phyloP scores from a whole-genome alignment of 2,888 invertebrate genomes.

The Harpalus rufipes region DNA sequence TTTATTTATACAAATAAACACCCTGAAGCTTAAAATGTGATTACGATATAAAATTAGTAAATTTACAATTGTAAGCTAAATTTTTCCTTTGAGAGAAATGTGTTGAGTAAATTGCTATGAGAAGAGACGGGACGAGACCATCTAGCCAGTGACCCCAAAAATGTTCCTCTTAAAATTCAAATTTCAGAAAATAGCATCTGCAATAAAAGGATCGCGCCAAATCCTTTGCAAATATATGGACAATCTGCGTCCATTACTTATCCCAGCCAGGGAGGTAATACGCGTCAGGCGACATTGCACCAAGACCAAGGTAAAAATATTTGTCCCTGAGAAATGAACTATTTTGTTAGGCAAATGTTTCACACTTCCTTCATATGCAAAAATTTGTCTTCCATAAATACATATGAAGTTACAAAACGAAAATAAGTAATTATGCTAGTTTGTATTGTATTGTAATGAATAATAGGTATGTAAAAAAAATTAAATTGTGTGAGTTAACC shows the following conservation, averaged over 20 bases:
- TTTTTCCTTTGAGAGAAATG: slow-evolving; percentile 44
- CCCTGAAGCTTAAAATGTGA: slow-evolving; percentile 12
- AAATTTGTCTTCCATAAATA: not conserved
- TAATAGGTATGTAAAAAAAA: too few relatives aligned
- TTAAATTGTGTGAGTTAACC: too few relatives aligned
- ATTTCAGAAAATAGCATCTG: slow-evolving; percentile 54
- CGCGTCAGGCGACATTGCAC: slow-evolving; percentile 5
- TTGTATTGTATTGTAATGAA: too few relatives aligned
- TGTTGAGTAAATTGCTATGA: slow-evolving; percentile 41
- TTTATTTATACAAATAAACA: slow-evolving; percentile 24
- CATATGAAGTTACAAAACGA: not conserved
- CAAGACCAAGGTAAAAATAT: slow-evolving; percentile 18
- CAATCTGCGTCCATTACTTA: slow-evolving; percentile 58
- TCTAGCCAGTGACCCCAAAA: slow-evolving; percentile 52
- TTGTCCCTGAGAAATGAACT: slow-evolving; percentile 28
- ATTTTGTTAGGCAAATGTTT: slow-evolving; percentile 6
- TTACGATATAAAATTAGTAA: slow-evolving; percentile 27
- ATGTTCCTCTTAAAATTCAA: slow-evolving; percentile 64
- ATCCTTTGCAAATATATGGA: slow-evolving; percentile 60
- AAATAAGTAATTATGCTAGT: too few relatives aligned
- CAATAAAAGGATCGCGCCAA: slow-evolving; percentile 54
- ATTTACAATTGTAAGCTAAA: slow-evolving; percentile 30
- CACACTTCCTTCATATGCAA: not conserved
- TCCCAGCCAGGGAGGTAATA: not conserved
- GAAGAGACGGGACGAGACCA: slow-evolving; percentile 39